Evolutionary conservation across 2,888 invertebrate genomes (phyloP).

Genomic region (Thymelicus acteon): DNA sequence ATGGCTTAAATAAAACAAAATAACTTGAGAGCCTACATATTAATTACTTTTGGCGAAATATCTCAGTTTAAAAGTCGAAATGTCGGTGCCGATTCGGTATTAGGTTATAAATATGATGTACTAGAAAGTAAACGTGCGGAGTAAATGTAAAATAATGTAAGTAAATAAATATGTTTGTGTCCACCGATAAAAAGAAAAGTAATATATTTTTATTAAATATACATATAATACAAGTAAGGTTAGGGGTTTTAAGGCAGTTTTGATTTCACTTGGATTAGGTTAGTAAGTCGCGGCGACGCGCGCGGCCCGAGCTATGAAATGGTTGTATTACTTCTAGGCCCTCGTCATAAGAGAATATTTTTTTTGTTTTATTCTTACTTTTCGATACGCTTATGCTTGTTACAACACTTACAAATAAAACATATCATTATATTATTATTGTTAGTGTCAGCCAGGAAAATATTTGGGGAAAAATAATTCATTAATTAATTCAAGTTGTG

Average conservation of each 20-base stretch:
- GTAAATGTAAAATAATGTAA: constrained; percentile 34
- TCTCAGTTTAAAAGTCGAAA: too few relatives aligned
- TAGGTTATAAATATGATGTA: not conserved
- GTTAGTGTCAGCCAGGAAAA: constrained; percentile 14
- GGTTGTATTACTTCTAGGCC: not conserved
- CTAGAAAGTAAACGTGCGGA: not conserved
- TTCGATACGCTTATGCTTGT: constrained; percentile 13
- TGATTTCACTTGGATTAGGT: constrained; percentile 7
- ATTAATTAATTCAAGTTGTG: not conserved
- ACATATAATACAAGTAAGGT: constrained; percentile 33
- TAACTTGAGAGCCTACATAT: too few relatives aligned
- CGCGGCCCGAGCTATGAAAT: not conserved
- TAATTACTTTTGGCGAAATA: too few relatives aligned
- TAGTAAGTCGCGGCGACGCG: not conserved
- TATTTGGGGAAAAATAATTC: constrained; percentile 1
- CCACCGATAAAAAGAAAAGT: constrained; percentile 49
- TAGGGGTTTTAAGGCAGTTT: constrained; percentile 21
- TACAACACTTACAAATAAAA: constrained; percentile 1
- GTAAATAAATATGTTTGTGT: constrained; percentile 44
- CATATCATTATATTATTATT: not conserved
- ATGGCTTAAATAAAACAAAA: too few relatives aligned
- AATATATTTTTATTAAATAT: constrained; percentile 46
- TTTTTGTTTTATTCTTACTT: constrained; percentile 19
- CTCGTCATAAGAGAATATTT: not conserved
- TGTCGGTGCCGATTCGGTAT: too few relatives aligned